Evolutionary conservation across 2,888 invertebrate species (phyloP), one percentile per base, ranked within the genome.

Genomic region (Scrobipalpa atriplicella): DNA sequence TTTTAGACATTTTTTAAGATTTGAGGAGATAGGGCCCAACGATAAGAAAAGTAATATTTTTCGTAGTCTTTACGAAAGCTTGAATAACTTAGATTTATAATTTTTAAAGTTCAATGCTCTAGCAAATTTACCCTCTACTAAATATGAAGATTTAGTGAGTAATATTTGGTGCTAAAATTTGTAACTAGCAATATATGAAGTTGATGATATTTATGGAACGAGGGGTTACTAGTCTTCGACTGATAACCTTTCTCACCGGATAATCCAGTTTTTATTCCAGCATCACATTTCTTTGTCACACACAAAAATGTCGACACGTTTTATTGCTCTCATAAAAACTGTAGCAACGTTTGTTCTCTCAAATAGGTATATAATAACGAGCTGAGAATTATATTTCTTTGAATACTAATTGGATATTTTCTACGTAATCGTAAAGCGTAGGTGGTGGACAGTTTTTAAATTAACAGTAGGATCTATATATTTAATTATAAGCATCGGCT

Each of bases 241-340:
- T 81, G 82, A 82, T 85, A 85, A 82, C 36, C 29, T 18, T 3
- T 36, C 13, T 21, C 61, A 61, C 29, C 41, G 47, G 36, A 36
- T 41, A 62, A 18, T 38, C 56, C 29, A 56, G 41, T 64, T 18
- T 64, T n/a, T 21, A 63, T 51, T 18, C 19, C 51, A 63, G 29
- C 51, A 29, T 36, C 62, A 51, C 62, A 36, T 51, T 51, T 63
- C 47, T 63, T 63, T 63, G 61, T 61, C 41, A 61, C 41, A 19
- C 61, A 61, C 41, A 61, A 61, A 58, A 61, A 61, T 41, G 41
- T 41, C 39, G 5, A 13, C 39, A 61, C 19, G 47, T 62, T 47
- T 62, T 62, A 62, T 62, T 19, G 10, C 62, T 39, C 47, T 19
- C 39, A 29, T 62, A 62, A 62, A 62, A 62, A 18, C 47, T 47